Base-by-base conservation (phyloP, 2,888 invertebrate genomes). In the Ectemnius continuus region DNA sequence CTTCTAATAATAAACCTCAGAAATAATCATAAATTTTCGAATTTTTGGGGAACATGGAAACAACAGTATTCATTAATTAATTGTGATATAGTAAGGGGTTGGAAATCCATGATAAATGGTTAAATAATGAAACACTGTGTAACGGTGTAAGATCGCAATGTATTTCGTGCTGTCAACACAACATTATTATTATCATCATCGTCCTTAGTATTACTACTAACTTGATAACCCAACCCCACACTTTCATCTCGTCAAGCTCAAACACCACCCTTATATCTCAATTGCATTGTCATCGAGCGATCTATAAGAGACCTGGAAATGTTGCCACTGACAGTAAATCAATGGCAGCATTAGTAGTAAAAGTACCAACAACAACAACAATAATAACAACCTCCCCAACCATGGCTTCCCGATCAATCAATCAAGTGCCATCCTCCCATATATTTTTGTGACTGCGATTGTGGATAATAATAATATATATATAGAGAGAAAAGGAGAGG, bases 141-240 rank as follows among this genome's bases (percentile, higher is more conserved):
- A 75, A 64, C 62, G 59, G 36, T 48, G 52, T 74, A 76, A 70
- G 68, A 78, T 80, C 70, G 74, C 70, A 75, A 63, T 70, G 67
- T 75, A 78, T 78, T 75, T 73, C 82, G 23, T 23, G 23, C 23
- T 74, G 78, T 78, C 78, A 74, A 80, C 79, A 78, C 73, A 73
- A 69, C 76, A 75, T 79, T 66, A 64, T 80, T 61, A 62, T 67
- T 67, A 59, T 74, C 28, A 62, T 79, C 63, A 59, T 65, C 61
- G 74, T 73, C 72, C 52, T 67, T 65, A 2, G 59, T 46, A 36
- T 70, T 60, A 46, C 45, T 61, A 56, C 36, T 16, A 52, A 52
- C 16, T 11, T 16, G 52, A 52, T 52, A 5, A 16, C 3, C 52
- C 4, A 52, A 14, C 58, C 5, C 14, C 11, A 3, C 20, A 46